These are phyloP conservation scores for Drosophila prostipennis DNA, from an alignment of 2,888 invertebrate species.

Conservation along the genomic window DNA sequence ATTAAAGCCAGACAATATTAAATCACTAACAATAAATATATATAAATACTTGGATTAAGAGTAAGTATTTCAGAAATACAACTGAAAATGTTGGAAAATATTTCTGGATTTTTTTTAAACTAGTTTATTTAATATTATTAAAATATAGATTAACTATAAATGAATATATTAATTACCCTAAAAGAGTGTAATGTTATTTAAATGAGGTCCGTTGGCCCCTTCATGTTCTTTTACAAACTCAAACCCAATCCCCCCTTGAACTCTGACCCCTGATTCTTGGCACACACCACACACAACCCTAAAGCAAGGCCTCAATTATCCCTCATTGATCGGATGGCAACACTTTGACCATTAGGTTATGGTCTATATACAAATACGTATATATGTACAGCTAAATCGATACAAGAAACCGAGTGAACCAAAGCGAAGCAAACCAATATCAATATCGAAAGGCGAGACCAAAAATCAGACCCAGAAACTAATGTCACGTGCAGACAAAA, in stretches of 20 bases:
- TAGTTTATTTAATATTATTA: too few relatives aligned
- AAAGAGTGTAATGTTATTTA: too few relatives aligned
- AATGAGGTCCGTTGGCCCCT: background rate
- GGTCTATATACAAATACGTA: background rate
- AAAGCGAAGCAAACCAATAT: constrained; percentile 8
- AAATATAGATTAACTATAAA: too few relatives aligned
- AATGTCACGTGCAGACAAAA: constrained; percentile 42
- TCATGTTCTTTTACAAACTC: background rate
- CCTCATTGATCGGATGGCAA: constrained; percentile 28
- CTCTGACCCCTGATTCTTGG: constrained; percentile 9
- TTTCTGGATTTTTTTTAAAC: too few relatives aligned
- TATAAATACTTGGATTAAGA: too few relatives aligned
- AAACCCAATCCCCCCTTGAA: background rate
- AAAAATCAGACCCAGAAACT: constrained; percentile 8
- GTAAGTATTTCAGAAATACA: too few relatives aligned
- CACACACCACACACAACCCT: background rate
- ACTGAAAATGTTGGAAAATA: too few relatives aligned
- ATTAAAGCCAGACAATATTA: too few relatives aligned
- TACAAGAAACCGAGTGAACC: constrained; percentile 25
- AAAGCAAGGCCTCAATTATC: constrained; percentile 20
- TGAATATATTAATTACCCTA: too few relatives aligned
- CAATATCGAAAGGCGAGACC: constrained; percentile 7
- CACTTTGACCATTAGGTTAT: constrained; percentile 32
- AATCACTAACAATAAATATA: too few relatives aligned
- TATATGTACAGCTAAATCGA: constrained; percentile 26